A percentile compares a stretch with the other conserved stretches of the same genome.
Conservation (phyloP, 2,888 invertebrate genomes). For the Hybos culiciformis region DNA sequence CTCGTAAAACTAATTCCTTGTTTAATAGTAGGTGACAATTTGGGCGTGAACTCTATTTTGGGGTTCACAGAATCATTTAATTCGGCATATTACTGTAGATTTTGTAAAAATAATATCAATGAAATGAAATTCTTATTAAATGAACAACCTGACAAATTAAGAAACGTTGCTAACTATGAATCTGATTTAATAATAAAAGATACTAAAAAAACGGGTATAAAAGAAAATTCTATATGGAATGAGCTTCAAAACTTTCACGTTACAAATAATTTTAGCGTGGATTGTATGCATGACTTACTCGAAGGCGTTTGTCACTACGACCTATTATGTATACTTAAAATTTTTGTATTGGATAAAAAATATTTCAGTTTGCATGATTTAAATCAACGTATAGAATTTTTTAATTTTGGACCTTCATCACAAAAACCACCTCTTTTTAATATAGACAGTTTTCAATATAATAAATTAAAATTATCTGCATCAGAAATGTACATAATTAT, state of each 20-base stretch:
- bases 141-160: not conserved
- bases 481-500: not conserved
- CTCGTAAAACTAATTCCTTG: not conserved
- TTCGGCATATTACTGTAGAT: not conserved
- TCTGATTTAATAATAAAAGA: not conserved
- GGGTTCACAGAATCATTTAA: not conserved
- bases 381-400: not conserved
- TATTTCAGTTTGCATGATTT: not conserved
- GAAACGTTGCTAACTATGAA: not conserved
- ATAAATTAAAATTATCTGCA: not conserved
- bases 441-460: not conserved
- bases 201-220: slow-evolving; percentile 7
- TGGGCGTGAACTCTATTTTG: not conserved
- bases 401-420: not conserved
- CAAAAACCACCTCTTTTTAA: not conserved
- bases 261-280: slow-evolving; percentile 11
- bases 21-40: not conserved
- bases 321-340: slow-evolving; percentile 8
- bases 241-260: slow-evolving; percentile 9
- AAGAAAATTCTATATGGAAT: slow-evolving; percentile 11
- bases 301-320: slow-evolving; percentile 3
- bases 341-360: slow-evolving; percentile 4
- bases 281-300: slow-evolving; percentile 14
- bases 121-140: not conserved
- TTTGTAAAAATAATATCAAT: not conserved